Evolutionary conservation across 2,888 invertebrate species (phyloP).

Genomic region (Trachelus iudaicus): DNA sequence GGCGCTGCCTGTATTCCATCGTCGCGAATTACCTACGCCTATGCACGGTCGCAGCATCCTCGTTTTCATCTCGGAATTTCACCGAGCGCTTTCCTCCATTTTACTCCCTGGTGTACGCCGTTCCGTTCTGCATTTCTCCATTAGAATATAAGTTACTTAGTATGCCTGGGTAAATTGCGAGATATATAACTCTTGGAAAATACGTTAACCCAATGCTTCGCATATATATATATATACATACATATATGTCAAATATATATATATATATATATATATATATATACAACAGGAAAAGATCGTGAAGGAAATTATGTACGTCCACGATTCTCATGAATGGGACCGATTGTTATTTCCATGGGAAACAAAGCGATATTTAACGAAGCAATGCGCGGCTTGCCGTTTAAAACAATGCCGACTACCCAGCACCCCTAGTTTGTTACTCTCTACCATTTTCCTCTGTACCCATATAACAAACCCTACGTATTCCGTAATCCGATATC

Average conservation of each 20-base stretch:
- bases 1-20: background rate
- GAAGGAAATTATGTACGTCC: background rate
- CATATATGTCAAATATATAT: no score
- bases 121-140: background rate
- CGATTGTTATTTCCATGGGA: constrained; percentile 23
- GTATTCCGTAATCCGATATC: background rate
- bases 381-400: constrained; percentile 21
- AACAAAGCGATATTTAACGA: constrained; percentile 33
- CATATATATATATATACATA: background rate
- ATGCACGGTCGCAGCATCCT: background rate
- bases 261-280: background rate
- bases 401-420: constrained; percentile 39
- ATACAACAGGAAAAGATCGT: background rate
- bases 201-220: background rate
- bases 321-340: constrained; percentile 7
- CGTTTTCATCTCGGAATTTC: background rate
- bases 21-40: background rate
- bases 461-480: background rate
- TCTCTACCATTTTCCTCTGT: background rate
- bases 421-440: background rate
- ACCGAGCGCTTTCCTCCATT: background rate
- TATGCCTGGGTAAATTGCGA: background rate
- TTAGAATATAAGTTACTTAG: background rate
- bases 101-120: background rate
- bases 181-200: background rate